Base-by-base conservation (phyloP, 2,888 invertebrate genomes). In the Eupithecia vulgata region DNA sequence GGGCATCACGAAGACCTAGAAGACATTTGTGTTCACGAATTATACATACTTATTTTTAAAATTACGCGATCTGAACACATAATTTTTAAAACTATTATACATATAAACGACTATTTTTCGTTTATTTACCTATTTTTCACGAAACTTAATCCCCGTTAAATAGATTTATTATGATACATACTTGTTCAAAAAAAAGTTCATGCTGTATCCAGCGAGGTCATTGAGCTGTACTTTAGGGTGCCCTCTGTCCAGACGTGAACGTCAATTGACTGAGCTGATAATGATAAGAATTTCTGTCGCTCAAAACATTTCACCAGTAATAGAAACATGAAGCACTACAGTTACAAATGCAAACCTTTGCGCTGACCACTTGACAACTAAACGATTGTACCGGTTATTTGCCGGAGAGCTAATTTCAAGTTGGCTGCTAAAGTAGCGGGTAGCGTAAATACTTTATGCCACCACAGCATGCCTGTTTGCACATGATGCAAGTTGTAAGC, bases 401-500 rank as follows among this genome's bases (percentile, higher is more conserved):
- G 34, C 57, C 79, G 79, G 86, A 83, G 83, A 84, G 84, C 87
- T 88, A 88, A 89, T 90, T 88, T 87, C 81, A 76, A 80, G 86
- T 81, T 79, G 80, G 83, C 84, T 83, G 81, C 84, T 88, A 85
- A 87, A 88, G 84, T 83, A 82, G 80, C 79, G 78, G 87, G 84
- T 82, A 81, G 80, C 79, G 79, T 89, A 85, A 83, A 88, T 91
- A 90, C 87, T 89, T 89, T 83, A 90, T 84, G 81, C 74, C 42
- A 80, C 84, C 82, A 81, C 86, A 85, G 78, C 81, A 74, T 72
- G 76, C 70, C 76, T 74, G 77, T 73, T 80, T 80, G 72, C 48
- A 72, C 74, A 45, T 71, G 72, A 78, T 37, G 10, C 71, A 76
- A 42, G 40, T 21, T 21, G 8, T 37, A 65, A 37, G 40, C n/a